Base-by-base conservation (phyloP, 2,797 vertebrate species). In the Rhinichthys osculus region DNA sequence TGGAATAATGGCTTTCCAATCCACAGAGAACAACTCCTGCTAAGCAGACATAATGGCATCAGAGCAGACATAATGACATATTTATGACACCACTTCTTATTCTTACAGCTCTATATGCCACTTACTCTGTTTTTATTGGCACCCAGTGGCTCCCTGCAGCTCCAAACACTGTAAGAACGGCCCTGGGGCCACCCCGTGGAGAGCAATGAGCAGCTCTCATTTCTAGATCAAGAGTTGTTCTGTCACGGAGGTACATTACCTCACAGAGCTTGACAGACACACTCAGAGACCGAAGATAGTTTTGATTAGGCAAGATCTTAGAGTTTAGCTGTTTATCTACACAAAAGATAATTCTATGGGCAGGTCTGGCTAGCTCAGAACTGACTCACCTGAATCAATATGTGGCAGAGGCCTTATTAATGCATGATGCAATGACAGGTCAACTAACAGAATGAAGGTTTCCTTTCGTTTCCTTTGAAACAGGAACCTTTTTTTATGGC, bases 1-100 rank as follows among this genome's bases (percentile, higher is more conserved):
- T 21, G 38, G 38, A 73, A 62, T 73, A 82, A 73, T 82, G 17
- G 54, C 54, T 73, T 73, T 44, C 38, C n/a, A 72, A 54, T 33
- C 70, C 40, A 62, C 40, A 73, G 27, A 72, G 52, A 82, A 73
- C 52, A 73, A 73, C 81, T 62, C 69, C 69, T 82, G 40, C 81
- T 57, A 82, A 70, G 67, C 67, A 82, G 80, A 72, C 67, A 54
- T 81, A 81, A 81, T 81, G 79, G 70, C 66, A 81, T 81, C 47
- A 81, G 47, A 71, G 67, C 67, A 82, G 33, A 57, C 33, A 72
- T 82, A 82, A 82, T 73, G 81, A 62, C 70, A 82, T 82, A 73
- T 82, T 82, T 73, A 82, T 73, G 27, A 57, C 69, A 62, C 44
- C 69, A 82, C 81, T 44, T 82, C 44, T 73, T 73, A 72, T 73